These are phyloP conservation scores for Eretmodus cyanostictus DNA, from an alignment of 2,113 vertebrate species.

Conservation along the genomic window DNA sequence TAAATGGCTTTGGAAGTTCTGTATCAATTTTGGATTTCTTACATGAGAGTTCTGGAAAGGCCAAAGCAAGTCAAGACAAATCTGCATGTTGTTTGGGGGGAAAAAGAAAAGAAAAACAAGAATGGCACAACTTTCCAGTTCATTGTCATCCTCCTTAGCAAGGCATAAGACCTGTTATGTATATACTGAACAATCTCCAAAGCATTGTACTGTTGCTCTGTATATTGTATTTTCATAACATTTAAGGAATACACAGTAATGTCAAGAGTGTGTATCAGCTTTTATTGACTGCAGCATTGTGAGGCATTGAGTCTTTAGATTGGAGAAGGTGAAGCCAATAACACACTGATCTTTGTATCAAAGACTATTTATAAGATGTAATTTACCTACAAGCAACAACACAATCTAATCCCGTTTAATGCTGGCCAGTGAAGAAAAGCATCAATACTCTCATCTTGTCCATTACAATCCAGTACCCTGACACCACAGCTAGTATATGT, in stretches of 20 bases:
- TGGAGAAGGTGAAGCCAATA: not conserved
- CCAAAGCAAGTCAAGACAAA: conserved; percentile 5
- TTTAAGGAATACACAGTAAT: conserved; percentile 64
- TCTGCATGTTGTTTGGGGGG: conserved; percentile 43
- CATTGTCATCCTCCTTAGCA: conserved; percentile 35
- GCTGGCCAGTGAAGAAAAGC: not conserved
- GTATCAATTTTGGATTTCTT: conserved; percentile 51
- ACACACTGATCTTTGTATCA: not conserved
- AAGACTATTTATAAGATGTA: not conserved
- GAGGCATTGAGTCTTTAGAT: not conserved
- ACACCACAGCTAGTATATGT: not conserved
- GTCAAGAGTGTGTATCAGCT: conserved; percentile 28
- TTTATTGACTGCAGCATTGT: conserved; percentile 22
- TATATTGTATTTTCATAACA: conserved; percentile 74
- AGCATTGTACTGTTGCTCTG: conserved; percentile 65
- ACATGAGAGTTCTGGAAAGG: conserved; percentile 10
- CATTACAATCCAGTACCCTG: not conserved
- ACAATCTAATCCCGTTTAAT: not conserved
- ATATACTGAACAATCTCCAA: conserved; percentile 52
- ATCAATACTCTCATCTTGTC: conserved; percentile 15
- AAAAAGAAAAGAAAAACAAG: not conserved
- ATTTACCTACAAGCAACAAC: not conserved
- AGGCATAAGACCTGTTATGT: conserved; percentile 40
- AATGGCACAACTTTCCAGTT: conserved; percentile 36
- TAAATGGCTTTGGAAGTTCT: conserved; percentile 69